These are phyloP conservation scores for Cyclargus thomasi DNA, from an alignment of 1,140 invertebrate species.

Conservation along the genomic window DNA sequence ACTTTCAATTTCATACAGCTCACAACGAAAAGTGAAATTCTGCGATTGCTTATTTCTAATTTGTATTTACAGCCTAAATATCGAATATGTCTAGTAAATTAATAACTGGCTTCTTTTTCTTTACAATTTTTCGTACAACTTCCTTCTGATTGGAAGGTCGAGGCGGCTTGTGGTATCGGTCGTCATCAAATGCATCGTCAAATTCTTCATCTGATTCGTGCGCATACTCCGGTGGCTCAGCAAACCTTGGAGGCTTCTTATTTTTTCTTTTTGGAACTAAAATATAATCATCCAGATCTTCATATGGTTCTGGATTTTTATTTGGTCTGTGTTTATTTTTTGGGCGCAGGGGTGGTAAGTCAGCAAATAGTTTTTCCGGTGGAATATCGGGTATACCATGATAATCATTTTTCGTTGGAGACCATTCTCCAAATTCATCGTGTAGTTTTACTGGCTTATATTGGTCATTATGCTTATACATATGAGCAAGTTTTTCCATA, in stretches of 20 bases:
- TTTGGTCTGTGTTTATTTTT: conserved; percentile 57
- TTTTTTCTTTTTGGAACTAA: conserved; percentile 62
- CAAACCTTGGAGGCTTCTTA: conserved; percentile 45
- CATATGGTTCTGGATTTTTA: conserved; percentile 43
- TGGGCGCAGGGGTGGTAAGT: conserved; percentile 45
- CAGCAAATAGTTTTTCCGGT: conserved; percentile 44
- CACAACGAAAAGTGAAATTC: conserved; percentile 2
- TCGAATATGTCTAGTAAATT: conserved; percentile 67
- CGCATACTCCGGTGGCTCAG: conserved; percentile 43
- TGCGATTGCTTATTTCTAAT: conserved; percentile 35
- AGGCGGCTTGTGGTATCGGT: conserved; percentile 41
- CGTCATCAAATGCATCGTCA: conserved; percentile 45
- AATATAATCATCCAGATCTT: conserved; percentile 51
- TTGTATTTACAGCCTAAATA: conserved; percentile 61
- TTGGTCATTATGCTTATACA: conserved; percentile 34
- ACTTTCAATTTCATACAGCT: conserved; percentile 2
- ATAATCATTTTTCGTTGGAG: conserved; percentile 45
- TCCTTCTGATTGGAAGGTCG: conserved; percentile 44
- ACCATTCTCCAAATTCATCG: conserved; percentile 40
- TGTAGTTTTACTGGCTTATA: conserved; percentile 43
- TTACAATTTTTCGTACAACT: conserved; percentile 60
- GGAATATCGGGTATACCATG: conserved; percentile 42
- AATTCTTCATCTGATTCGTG: conserved; percentile 51
- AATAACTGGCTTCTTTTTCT: conserved; percentile 54
- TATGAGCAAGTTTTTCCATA: conserved; percentile 41